phyloP scores from a whole-genome alignment of 2,888 invertebrate genomes.

The Hanleya hanleyi region DNA sequence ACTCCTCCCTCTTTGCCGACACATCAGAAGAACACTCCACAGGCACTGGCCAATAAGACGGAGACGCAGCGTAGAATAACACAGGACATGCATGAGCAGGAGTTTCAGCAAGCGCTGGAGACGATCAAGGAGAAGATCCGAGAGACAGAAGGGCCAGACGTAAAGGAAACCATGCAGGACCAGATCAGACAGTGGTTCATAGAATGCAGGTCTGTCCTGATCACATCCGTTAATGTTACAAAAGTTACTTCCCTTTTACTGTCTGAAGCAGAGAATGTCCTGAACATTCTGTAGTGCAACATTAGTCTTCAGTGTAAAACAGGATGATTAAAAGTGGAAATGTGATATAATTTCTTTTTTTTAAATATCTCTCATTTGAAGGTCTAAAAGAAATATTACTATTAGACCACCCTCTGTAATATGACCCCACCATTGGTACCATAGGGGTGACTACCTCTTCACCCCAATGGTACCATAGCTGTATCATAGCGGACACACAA shows the following conservation, averaged over 20 bases:
- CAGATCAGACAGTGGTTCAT: slow-evolving; percentile 91
- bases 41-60: slow-evolving; percentile 60
- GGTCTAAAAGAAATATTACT: too few species aligned
- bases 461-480: too few species aligned
- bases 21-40: slow-evolving; percentile 64
- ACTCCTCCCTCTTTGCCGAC: slow-evolving; percentile 54
- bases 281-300: neutral
- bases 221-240: too few species aligned
- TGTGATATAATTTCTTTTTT: too few species aligned
- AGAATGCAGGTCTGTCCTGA: slow-evolving; percentile 82
- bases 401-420: too few species aligned
- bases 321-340: too few species aligned
- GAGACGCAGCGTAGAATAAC: slow-evolving; percentile 77
- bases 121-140: slow-evolving; percentile 78
- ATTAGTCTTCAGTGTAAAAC: neutral
- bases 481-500: too few species aligned
- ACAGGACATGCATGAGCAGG: slow-evolving; percentile 81
- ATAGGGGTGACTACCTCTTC: too few species aligned
- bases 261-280: too few species aligned
- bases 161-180: slow-evolving; percentile 90
- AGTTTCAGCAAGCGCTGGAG: slow-evolving; percentile 82
- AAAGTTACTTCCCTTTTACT: too few species aligned
- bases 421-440: too few species aligned
- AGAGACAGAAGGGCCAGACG: slow-evolving; percentile 82
- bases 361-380: too few species aligned